A percentile compares a stretch with the other conserved stretches of the same genome.
Evolutionary conservation across 2,888 invertebrate species (phyloP).

Genomic region (Lagria hirta): DNA sequence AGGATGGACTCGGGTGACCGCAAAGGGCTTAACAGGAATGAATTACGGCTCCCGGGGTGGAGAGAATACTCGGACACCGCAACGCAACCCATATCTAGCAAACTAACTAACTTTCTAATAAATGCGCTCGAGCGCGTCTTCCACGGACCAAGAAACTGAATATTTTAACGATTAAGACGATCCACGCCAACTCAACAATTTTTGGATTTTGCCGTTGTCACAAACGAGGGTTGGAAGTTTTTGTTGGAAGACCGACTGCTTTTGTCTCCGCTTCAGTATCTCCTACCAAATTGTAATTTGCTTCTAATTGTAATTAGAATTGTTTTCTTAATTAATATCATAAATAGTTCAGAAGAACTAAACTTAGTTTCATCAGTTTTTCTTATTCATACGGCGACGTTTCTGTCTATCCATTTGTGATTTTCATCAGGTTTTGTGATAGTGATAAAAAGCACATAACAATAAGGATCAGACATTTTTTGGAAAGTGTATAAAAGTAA

Average conservation of each 20-base stretch:
- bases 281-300: no score
- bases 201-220: slow-evolving; percentile 5
- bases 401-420: no score
- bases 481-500: no score
- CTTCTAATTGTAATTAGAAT: no score
- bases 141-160: slow-evolving; percentile 19
- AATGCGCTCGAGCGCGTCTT: slow-evolving; percentile 26
- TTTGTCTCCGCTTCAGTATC: no score
- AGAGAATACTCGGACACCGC: slow-evolving; percentile 7
- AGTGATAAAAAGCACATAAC: no score
- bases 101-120: slow-evolving; percentile 23
- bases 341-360: no score
- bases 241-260: slow-evolving; percentile 13
- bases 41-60: slow-evolving; percentile 44
- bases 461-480: no score
- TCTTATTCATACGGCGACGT: no score
- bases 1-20: slow-evolving; percentile 37
- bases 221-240: slow-evolving; percentile 4
- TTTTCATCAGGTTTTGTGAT: no score
- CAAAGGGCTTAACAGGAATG: slow-evolving; percentile 48
- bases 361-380: no score
- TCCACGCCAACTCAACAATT: slow-evolving; percentile 3
- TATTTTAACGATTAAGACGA: slow-evolving; percentile 15
- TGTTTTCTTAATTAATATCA: no score
- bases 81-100: slow-evolving; percentile 16